Evolutionary conservation across 2,888 invertebrate species (phyloP).

Genomic region (Acanthacorydalis orientalis): DNA sequence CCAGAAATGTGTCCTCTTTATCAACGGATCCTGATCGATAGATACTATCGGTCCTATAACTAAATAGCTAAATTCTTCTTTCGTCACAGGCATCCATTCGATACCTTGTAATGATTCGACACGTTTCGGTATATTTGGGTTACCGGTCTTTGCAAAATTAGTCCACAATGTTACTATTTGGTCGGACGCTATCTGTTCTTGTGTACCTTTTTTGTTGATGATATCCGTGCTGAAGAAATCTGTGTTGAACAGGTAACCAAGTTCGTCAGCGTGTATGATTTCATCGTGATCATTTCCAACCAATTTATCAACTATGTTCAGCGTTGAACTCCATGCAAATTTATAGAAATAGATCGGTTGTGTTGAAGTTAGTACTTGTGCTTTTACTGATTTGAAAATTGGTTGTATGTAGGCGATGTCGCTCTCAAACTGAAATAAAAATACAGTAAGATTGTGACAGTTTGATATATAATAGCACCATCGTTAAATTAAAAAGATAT

Average conservation of each 20-base stretch:
- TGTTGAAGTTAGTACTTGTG: background rate
- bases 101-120: slow-evolving; percentile 14
- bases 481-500: no score
- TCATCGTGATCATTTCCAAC: slow-evolving; percentile 11
- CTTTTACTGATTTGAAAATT: background rate
- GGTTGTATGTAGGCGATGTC: background rate
- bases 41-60: slow-evolving; percentile 17
- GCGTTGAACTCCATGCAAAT: background rate
- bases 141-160: slow-evolving; percentile 16
- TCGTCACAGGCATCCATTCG: slow-evolving; percentile 16
- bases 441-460: no score
- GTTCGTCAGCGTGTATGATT: slow-evolving; percentile 16
- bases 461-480: no score
- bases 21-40: slow-evolving; percentile 15
- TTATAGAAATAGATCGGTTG: background rate
- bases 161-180: slow-evolving; percentile 14
- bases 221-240: no score
- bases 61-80: slow-evolving; percentile 14
- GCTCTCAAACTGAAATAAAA: slow-evolving; percentile 9
- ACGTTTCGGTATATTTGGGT: slow-evolving; percentile 11
- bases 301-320: background rate
- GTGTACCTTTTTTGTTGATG: no score
- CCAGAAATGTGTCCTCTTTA: slow-evolving; percentile 19
- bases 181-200: no score
- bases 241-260: slow-evolving; percentile 16